These are phyloP conservation scores for Upupa epops DNA, from an alignment of 2,113 vertebrate genomes.

Conservation along the genomic window DNA sequence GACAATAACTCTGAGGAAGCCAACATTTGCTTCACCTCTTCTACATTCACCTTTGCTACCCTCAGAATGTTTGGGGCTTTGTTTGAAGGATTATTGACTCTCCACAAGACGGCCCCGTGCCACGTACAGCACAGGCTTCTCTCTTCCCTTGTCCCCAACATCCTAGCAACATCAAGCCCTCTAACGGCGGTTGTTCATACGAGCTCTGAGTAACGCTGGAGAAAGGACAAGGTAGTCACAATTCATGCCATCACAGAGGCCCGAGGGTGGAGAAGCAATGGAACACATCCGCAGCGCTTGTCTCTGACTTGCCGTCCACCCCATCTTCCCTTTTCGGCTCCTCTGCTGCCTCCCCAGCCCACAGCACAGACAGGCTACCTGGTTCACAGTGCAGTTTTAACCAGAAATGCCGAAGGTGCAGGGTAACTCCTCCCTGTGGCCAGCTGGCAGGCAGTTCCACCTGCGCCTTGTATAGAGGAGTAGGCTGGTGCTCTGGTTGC, in stretches of 20 bases:
- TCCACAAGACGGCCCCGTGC: neutral
- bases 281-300: accelerated
- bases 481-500: neutral
- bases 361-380: neutral
- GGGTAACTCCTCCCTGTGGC: neutral
- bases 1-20: neutral
- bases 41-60: neutral
- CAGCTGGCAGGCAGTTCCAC: neutral
- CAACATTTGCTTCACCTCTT: neutral
- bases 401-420: neutral
- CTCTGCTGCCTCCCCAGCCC: neutral
- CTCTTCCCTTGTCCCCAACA: neutral
- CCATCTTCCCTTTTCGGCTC: neutral
- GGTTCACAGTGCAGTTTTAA: neutral
- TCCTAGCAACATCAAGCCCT: neutral
- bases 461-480: neutral
- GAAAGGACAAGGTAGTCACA: neutral
- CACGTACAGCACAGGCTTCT: neutral
- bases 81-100: neutral
- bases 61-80: neutral
- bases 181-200: accelerated
- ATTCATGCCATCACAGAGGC: accelerated
- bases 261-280: accelerated
- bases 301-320: neutral
- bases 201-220: neutral